phyloP scores from a whole-genome alignment of 2,888 invertebrate genomes.

The Cryptosula pallasiana region DNA sequence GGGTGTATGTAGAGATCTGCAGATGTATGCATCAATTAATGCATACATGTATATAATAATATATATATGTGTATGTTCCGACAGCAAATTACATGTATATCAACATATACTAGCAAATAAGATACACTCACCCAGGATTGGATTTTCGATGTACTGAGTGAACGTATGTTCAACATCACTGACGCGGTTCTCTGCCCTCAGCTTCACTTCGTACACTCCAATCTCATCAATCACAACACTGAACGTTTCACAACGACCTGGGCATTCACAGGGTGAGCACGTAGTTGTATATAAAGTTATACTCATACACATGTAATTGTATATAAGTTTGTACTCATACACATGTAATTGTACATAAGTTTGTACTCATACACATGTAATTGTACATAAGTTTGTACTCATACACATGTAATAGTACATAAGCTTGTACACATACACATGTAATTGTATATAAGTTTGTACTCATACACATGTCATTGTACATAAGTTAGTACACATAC shows the following conservation, averaged over 20 bases:
- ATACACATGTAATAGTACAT: too few species aligned
- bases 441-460: too few species aligned
- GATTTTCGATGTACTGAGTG: conserved; percentile 11
- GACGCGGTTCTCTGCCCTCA: conserved; percentile 5
- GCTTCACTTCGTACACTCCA: conserved; percentile 8
- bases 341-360: too few species aligned
- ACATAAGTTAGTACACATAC: too few species aligned
- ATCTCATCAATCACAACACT: background rate
- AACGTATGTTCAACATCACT: background rate
- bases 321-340: too few species aligned
- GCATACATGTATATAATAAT: background rate
- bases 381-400: too few species aligned
- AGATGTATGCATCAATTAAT: background rate
- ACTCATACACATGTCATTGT: too few species aligned
- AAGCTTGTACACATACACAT: too few species aligned
- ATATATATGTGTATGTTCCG: background rate
- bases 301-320: too few species aligned
- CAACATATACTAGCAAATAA: background rate
- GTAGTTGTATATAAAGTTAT: too few species aligned
- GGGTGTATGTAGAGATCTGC: background rate
- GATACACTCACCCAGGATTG: background rate
- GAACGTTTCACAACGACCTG: conserved; percentile 13
- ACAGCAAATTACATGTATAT: background rate
- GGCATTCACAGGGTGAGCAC: background rate
- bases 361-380: too few species aligned